Evolutionary conservation across 2,888 invertebrate species (phyloP).

Genomic region (Athalia circularis): DNA sequence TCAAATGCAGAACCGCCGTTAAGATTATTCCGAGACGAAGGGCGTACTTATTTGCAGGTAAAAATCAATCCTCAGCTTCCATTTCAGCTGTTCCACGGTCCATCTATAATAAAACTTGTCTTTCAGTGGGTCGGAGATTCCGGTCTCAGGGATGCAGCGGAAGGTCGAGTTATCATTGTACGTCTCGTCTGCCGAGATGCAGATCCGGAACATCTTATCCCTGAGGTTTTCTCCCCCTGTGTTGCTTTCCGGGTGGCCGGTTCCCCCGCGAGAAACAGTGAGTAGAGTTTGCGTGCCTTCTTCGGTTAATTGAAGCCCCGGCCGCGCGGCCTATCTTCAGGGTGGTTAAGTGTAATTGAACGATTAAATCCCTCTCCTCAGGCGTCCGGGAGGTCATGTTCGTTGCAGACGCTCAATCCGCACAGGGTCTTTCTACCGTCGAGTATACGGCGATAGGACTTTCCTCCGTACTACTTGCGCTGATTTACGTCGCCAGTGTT

Average conservation of each 20-base stretch:
- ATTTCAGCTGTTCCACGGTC: background rate
- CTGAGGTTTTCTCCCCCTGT: constrained; percentile 86
- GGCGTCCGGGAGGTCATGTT: constrained; percentile 89
- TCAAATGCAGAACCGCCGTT: constrained; percentile 88
- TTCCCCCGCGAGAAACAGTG: constrained; percentile 83
- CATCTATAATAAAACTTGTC: constrained; percentile 25
- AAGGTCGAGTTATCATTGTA: constrained; percentile 88
- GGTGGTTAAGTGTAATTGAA: background rate
- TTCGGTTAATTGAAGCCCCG: constrained; percentile 10
- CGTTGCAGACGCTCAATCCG: constrained; percentile 77
- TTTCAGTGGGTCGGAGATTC: constrained; percentile 90
- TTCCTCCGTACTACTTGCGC: constrained; percentile 88
- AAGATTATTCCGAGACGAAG: constrained; percentile 87
- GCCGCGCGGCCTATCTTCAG: background rate
- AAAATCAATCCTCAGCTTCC: background rate
- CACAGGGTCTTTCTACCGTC: constrained; percentile 81
- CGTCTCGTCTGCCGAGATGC: constrained; percentile 87
- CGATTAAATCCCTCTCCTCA: constrained; percentile 69
- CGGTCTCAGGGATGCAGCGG: constrained; percentile 84
- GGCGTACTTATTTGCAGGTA: constrained; percentile 88
- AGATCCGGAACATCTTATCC: constrained; percentile 73
- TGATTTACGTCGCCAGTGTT: constrained; percentile 91
- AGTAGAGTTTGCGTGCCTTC: constrained; percentile 62
- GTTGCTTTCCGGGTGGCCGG: constrained; percentile 92
- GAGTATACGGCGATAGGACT: constrained; percentile 91